Evolutionary conservation across 2,888 invertebrate genomes (phyloP).

Genomic region (Diploptera punctata): DNA sequence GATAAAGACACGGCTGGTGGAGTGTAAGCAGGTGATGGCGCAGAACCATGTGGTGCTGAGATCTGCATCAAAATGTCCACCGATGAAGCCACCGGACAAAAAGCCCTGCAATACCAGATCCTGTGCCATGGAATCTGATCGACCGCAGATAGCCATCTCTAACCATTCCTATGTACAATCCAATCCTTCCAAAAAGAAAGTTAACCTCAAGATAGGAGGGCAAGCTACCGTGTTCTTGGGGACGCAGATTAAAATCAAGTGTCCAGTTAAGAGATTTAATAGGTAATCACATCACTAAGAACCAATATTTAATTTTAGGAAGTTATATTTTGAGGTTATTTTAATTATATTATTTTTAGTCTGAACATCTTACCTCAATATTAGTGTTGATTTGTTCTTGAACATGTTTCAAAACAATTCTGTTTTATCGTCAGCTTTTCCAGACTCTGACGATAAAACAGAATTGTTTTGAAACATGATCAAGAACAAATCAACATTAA

Average conservation of each 20-base stretch:
- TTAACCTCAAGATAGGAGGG: conserved; percentile 86
- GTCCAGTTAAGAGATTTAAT: conserved; percentile 82
- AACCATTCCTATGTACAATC: conserved; percentile 86
- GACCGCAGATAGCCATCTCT: conserved; percentile 78
- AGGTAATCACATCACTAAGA: no score
- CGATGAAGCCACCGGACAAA: conserved; percentile 75
- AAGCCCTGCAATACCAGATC: conserved; percentile 87
- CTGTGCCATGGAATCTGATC: conserved; percentile 74
- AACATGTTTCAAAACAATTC: no score
- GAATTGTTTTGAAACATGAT: no score
- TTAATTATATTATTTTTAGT: no score
- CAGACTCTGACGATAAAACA: no score
- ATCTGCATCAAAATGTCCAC: conserved; percentile 75
- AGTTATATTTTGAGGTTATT: no score
- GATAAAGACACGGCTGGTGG: conserved; percentile 78
- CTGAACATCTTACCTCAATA: no score
- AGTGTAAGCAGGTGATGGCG: conserved; percentile 91
- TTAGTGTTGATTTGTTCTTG: no score
- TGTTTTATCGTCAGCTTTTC: no score
- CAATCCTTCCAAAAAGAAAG: conserved; percentile 79
- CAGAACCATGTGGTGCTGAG: conserved; percentile 89
- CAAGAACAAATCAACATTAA: no score
- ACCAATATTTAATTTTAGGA: no score
- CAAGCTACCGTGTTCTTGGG: conserved; percentile 90
- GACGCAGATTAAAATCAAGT: conserved; percentile 91